Evolutionary conservation across 30 jellyfish, hydroid and myxozoan genomes (phyloP).

Genomic region (Aurelia sp.): DNA sequence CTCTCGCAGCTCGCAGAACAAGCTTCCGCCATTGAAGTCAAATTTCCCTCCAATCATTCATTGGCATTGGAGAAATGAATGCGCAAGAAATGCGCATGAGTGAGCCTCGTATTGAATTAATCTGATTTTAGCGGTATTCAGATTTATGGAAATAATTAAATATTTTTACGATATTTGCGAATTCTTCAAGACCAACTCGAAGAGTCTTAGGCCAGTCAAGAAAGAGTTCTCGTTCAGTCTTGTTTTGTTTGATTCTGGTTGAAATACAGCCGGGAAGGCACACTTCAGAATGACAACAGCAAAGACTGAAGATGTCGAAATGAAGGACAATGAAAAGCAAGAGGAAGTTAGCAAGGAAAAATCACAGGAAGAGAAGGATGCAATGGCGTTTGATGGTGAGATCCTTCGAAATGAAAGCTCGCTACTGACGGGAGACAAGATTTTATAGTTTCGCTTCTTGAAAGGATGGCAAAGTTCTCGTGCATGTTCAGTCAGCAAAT

Average conservation of each 20-base stretch:
- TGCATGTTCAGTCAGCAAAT: no score
- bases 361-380: slow-evolving; percentile 84
- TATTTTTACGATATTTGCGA: no score
- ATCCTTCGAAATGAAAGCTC: no score
- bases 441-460: no score
- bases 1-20: background rate
- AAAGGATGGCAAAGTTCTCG: no score
- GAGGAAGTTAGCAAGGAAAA: slow-evolving; percentile 45
- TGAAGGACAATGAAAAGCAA: slow-evolving; percentile 74
- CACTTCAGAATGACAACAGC: slow-evolving; percentile 29
- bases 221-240: no score
- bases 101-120: background rate
- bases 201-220: background rate
- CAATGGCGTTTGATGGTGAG: slow-evolving; percentile 77
- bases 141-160: no score
- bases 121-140: background rate
- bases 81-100: background rate
- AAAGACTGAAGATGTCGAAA: slow-evolving; percentile 77
- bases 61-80: no score
- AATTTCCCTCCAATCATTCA: slow-evolving; percentile 2
- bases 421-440: no score
- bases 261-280: background rate
- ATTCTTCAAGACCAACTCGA: no score
- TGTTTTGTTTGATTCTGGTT: no score
- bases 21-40: background rate